Evolutionary conservation across 64 coral and sea anemone genomes (phyloP).

Genomic region (Montipora capricornis): DNA sequence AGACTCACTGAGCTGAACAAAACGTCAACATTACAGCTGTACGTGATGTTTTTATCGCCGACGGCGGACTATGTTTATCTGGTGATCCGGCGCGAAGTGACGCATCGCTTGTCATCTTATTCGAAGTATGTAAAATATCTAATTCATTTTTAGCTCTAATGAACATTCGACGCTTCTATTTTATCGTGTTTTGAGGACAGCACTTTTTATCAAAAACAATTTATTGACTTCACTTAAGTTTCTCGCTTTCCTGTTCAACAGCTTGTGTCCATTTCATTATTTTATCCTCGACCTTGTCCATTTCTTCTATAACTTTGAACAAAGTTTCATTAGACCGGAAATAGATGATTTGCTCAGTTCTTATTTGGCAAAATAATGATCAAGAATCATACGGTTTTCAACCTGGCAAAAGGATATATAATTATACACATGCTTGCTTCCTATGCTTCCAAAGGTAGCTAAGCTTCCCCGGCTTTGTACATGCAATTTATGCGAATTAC

Average conservation of each 20-base stretch:
- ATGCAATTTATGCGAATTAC: neutral
- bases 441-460: neutral
- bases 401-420: neutral
- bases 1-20: slow-evolving; percentile 23
- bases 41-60: slow-evolving; percentile 11
- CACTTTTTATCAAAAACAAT: no score
- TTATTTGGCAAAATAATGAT: neutral
- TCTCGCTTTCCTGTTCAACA: no score
- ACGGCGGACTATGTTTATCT: no score
- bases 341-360: neutral
- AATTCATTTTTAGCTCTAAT: no score
- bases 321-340: neutral
- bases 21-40: slow-evolving; percentile 14
- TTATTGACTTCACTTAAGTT: no score
- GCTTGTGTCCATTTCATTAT: no score
- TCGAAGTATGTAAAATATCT: neutral
- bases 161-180: no score
- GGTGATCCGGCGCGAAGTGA: no score
- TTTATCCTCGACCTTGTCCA: no score
- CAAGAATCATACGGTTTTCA: neutral
- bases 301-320: neutral
- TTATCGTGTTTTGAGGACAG: no score
- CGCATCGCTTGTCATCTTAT: no score
- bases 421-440: neutral
- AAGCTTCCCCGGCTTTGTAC: neutral